Base-by-base conservation (phyloP, 2,797 vertebrate genomes). In the Cossypha dichroa region DNA sequence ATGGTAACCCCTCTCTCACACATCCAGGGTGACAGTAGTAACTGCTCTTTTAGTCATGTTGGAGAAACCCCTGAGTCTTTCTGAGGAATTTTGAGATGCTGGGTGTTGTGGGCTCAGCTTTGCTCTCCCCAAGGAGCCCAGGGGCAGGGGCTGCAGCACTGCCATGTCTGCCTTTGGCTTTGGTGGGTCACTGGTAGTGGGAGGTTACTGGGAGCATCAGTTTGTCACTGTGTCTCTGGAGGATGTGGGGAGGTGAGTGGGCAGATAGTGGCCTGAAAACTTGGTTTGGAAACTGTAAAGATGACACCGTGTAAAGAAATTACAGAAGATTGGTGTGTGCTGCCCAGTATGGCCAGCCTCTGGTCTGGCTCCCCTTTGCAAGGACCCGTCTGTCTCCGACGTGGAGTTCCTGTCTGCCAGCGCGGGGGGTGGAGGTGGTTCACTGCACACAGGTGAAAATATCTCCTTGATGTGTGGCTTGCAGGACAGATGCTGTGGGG, bases 331-430 rank as follows among this genome's bases (percentile, higher is more conserved):
- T 49, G 34, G 26, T 20, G n/a, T 29, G 22, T 59, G 41, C 29
- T 2, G 3, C 23, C 48, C 0, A 0, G 23, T 4, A 4, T 0
- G 3, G 38, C 23, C 33, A 58, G 48, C 40, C 69, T 29, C 26
- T 17, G 34, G n/a, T 41, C 43, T 0, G 0, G 15, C 19, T 46
- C 15, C 15, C 36, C 31, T 41, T 23, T 28, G n/a, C 49, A 33
- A 31, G 28, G 55, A 56, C 21, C 11, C 0, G 0, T 38, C 41
- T n/a, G 3, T 59, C 26, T 70, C 58, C 0, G 0, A 5, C 20
- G 58, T 17, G 48, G 31, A 84, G 26, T 22, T 84, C 13, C 84
- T 77, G 16, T 41, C 43, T 54, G 43, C 31, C 46, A 22, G 4
- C 3, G 0, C 7, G 31, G 15, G 33, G 56, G n/a, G 9, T 40